Base-by-base conservation (phyloP, 2,113 vertebrate species). In the Pogonocichla stellata region DNA sequence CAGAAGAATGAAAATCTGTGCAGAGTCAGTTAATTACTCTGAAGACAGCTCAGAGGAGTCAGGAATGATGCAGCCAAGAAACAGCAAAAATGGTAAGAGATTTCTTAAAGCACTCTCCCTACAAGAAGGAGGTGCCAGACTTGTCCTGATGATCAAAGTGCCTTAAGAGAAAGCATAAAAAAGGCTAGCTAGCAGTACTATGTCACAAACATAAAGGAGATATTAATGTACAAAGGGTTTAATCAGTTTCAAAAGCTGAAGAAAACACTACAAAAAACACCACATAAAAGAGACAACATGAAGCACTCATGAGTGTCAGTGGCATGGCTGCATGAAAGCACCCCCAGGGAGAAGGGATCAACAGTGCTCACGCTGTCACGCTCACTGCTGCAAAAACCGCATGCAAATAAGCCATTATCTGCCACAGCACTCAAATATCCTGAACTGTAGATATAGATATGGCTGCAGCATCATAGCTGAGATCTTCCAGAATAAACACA, bases 141-240 rank as follows among this genome's bases (percentile, higher is more conserved):
- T 70, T 73, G 64, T 78, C 51, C 43, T 69, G 34, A 72, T 90
- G 88, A 96, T 92, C 91, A 93, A 95, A 97, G 75, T 23, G 47
- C 33, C 58, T 92, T 66, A 77, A 80, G 54, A 66, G 51, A 53
- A 54, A 43, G 31, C 18, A 78, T 54, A 8, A 20, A 57, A 36
- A 48, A 15, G 33, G 12, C 23, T 28, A 86, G n/a, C 36, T n/a
- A 92, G 75, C 28, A 80, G 71, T 73, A 80, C 24, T 62, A 36
- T 66, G 60, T 80, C 88, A 92, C 88, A 86, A 93, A 86, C 29
- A 83, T 78, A 58, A 91, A 79, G 74, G 81, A 70, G 60, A 67
- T 94, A 92, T 94, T 77, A 29, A 66, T 2, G 31, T 88, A 93
- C 80, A 93, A 86, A 77, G 47, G 47, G 56, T n/a, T 82, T 96